These are phyloP conservation scores for Equus quagga DNA, from an alignment of 2,113 vertebrate species.

Conservation along the genomic window DNA sequence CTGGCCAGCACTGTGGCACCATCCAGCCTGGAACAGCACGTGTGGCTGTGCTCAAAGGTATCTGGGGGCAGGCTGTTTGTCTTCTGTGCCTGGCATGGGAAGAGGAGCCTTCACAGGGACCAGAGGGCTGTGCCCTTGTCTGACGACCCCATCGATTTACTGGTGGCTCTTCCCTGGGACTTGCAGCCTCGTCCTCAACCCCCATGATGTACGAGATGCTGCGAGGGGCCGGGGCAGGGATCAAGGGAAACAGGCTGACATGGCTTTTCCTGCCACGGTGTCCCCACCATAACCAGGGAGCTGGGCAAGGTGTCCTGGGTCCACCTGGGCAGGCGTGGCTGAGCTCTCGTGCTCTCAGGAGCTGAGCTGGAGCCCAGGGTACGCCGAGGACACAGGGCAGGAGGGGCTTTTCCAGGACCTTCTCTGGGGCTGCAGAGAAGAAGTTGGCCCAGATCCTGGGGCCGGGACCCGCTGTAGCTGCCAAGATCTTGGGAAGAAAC, in stretches of 20 bases:
- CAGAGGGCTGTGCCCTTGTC: too few relatives aligned
- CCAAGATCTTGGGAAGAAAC: not conserved
- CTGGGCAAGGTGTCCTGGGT: not conserved
- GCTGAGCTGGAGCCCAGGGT: not conserved
- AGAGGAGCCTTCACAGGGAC: too few relatives aligned
- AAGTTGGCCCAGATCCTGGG: not conserved
- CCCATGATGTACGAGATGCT: accelerated
- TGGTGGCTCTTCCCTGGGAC: not conserved
- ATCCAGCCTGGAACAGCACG: too few relatives aligned
- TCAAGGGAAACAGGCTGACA: not conserved
- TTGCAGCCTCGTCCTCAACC: too few relatives aligned
- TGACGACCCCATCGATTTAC: not conserved
- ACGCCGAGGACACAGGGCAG: accelerated
- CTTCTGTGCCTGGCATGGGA: not conserved
- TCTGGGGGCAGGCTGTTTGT: too few relatives aligned
- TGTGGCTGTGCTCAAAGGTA: too few relatives aligned
- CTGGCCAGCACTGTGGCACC: not conserved
- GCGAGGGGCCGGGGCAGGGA: not conserved
- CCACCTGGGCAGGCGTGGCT: not conserved
- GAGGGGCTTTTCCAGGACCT: not conserved
- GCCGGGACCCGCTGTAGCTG: too few relatives aligned
- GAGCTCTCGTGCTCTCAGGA: not conserved
- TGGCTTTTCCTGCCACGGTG: not conserved
- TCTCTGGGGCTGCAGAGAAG: not conserved
- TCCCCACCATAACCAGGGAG: not conserved